Percentiles rank a stretch among this genome's conserved stretches.
These are phyloP conservation scores for Branchipolynoe longqiensis DNA, from an alignment of 2,888 invertebrate species.

Conservation along the genomic window DNA sequence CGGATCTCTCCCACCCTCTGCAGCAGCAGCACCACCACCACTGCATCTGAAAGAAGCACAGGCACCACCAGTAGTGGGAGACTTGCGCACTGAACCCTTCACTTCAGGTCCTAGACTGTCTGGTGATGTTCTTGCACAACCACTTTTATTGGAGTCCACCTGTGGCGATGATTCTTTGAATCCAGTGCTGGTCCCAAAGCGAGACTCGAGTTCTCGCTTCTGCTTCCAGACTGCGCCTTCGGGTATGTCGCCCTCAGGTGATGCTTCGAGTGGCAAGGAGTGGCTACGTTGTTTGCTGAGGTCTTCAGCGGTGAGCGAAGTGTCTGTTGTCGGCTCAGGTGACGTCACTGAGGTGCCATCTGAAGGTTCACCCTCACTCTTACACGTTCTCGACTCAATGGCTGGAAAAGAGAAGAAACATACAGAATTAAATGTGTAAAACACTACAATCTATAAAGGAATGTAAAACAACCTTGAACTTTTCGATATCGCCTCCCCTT, in stretches of 20 bases:
- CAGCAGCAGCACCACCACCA: too few species aligned
- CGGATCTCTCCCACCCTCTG: too few species aligned
- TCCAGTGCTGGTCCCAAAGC: not conserved
- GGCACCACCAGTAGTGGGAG: too few species aligned
- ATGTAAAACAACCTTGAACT: too few species aligned
- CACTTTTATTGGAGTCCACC: too few species aligned
- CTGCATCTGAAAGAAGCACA: too few species aligned
- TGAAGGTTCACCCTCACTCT: slow-evolving; percentile 31
- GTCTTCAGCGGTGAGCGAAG: not conserved
- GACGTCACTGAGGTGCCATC: not conserved
- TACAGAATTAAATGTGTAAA: too few species aligned
- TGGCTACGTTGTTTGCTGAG: slow-evolving; percentile 14
- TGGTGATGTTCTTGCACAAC: too few species aligned
- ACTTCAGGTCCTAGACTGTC: too few species aligned
- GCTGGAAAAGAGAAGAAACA: slow-evolving; percentile 24
- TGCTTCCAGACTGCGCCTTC: slow-evolving; percentile 9
- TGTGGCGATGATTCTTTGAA: not conserved
- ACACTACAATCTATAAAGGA: too few species aligned
- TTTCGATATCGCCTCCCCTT: too few species aligned
- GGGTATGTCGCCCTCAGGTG: not conserved
- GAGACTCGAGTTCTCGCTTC: slow-evolving; percentile 2
- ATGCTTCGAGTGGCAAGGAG: slow-evolving; percentile 8
- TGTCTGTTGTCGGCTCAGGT: slow-evolving; percentile 6
- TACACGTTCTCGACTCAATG: slow-evolving; percentile 9
- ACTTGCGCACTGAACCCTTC: too few species aligned